These are phyloP conservation scores for Brachyrhaphis roseni DNA, from an alignment of 2,797 vertebrate genomes.

Conservation along the genomic window DNA sequence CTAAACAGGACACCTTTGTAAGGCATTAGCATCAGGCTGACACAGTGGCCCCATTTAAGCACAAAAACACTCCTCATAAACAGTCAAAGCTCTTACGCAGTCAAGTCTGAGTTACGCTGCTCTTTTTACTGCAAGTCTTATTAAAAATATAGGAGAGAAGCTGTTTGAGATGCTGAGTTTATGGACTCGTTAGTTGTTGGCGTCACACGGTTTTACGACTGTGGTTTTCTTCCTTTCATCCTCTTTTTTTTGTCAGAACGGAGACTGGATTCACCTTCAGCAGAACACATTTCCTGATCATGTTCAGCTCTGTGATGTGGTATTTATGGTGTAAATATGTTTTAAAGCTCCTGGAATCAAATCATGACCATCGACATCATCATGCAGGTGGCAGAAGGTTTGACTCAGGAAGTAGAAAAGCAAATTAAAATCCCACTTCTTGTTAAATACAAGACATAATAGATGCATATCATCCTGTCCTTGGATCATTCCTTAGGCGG, in stretches of 20 bases:
- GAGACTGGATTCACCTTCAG: constrained; percentile 15
- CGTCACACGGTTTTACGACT: constrained; percentile 25
- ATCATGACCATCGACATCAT: constrained; percentile 49
- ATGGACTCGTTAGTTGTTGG: constrained; percentile 55
- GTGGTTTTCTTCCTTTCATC: constrained; percentile 14
- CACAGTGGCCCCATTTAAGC: constrained; percentile 34
- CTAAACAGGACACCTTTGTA: constrained; percentile 23
- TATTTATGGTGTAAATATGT: background rate
- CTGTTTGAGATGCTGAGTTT: constrained; percentile 58
- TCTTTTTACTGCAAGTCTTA: constrained; percentile 59
- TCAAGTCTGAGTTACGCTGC: constrained; percentile 13
- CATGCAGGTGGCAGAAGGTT: constrained; percentile 39
- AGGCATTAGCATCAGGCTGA: constrained; percentile 15
- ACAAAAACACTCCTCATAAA: constrained; percentile 43
- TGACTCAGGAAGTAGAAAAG: constrained; percentile 37
- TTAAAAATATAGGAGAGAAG: constrained; percentile 64
- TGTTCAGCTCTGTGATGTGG: background rate
- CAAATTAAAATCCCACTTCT: background rate
- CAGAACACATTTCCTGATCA: background rate
- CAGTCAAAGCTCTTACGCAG: constrained; percentile 27
- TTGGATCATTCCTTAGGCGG: background rate
- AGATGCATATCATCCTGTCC: too few species aligned
- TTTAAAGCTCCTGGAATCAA: constrained; percentile 41
- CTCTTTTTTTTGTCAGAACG: background rate
- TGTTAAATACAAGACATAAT: too few species aligned